A percentile compares a stretch with the other conserved stretches of the same genome.
Evolutionary conservation across 2,888 invertebrate species (phyloP).

Genomic region (Pheosia gnoma): DNA sequence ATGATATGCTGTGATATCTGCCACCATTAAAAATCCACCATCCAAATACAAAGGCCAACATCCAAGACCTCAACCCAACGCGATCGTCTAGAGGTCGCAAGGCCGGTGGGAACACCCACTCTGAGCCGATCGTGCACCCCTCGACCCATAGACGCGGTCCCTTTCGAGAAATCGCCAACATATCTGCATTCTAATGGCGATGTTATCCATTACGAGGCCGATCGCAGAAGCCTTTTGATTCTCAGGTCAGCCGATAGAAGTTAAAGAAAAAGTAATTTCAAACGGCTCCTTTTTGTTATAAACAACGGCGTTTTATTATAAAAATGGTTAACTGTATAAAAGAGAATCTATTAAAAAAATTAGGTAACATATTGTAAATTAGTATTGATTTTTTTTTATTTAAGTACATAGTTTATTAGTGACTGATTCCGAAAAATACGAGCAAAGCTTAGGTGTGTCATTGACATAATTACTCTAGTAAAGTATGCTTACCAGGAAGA

Average conservation of each 20-base stretch:
- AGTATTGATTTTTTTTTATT: no score
- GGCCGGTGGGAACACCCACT: no score
- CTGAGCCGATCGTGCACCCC: not conserved
- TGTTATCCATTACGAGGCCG: constrained; percentile 3
- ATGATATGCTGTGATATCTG: not conserved
- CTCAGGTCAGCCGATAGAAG: constrained; percentile 1
- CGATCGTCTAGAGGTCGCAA: constrained; percentile 5
- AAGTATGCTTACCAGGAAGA: no score
- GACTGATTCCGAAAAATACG: no score
- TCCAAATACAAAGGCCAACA: not conserved
- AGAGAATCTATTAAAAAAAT: no score
- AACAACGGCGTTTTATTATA: not conserved
- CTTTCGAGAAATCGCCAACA: constrained; percentile 4
- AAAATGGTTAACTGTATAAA: not conserved
- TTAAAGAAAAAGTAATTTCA: constrained; percentile 1
- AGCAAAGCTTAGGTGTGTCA: no score
- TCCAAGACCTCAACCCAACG: not conserved
- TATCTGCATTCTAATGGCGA: constrained; percentile 8
- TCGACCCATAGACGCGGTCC: not conserved
- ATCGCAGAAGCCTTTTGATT: constrained; percentile 1
- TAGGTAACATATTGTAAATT: no score
- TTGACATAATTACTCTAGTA: no score
- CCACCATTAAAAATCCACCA: not conserved
- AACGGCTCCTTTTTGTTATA: not conserved
- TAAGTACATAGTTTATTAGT: no score